Evolutionary conservation across 1,140 invertebrate genomes (phyloP), one percentile per base, ranked within the genome.

Genomic region (Pseudomyrmex gracilis): DNA sequence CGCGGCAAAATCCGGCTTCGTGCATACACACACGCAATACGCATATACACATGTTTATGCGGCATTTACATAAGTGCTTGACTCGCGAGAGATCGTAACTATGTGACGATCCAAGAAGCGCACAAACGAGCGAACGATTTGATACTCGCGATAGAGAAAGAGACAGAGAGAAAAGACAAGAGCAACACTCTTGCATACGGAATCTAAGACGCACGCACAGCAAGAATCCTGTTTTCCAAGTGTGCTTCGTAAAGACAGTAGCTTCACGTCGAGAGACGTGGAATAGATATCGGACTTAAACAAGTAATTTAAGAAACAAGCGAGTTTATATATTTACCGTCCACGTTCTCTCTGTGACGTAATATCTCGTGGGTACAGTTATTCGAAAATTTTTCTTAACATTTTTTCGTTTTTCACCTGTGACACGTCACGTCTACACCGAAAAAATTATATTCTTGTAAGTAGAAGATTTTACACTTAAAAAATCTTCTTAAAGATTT

Each of bases 1-100:
- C 13, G 70, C 55, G 53, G 53, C 63, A 63, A 82, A 82, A 82
- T 73, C 58, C 15, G 13, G 34, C 34, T 67, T 15, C 57, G 34
- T 58, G 43, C 67, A 70, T 76, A 47, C 22, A 17, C 51, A 9
- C 84, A 60, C 86, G 84, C n/a, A n/a, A n/a, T 87, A 86, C 22
- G 70, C 47, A 47, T 20, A 61, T 53, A 67, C 22, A 77, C 43
- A 34, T 34, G 7, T 34, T 34, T 34, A 34, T 4, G 4, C 34
- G 34, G 34, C 34, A 34, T 34, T 34, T 34, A 34, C 34, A 71
- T 20, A 47, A 22, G 13, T 58, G 9, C 20, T n/a, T n/a, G 55
- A 47, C 43, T 70, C 53, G 51, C 74, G 51, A 58, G 51, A 70
- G n/a, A 70, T 43, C 3, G 43, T 68, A 34, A 47, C 53, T 58